Evolutionary conservation across 2,113 vertebrate genomes (phyloP).

Genomic region (Limanda limanda): DNA sequence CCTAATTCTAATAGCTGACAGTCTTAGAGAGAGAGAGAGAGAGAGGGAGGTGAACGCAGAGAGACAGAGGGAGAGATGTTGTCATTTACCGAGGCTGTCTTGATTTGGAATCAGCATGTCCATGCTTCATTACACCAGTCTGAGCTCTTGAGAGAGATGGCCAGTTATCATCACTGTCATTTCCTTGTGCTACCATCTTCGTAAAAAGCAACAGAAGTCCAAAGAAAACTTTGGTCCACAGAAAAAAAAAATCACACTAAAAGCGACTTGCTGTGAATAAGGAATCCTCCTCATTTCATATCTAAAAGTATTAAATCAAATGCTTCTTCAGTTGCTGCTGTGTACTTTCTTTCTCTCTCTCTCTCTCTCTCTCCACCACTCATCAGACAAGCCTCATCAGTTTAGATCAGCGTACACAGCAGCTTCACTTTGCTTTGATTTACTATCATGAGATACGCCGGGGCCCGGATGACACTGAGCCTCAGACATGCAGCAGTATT

Average conservation of each 20-base stretch:
- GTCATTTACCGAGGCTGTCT: conserved; percentile 33
- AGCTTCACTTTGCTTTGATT: background rate
- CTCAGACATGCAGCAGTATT: background rate
- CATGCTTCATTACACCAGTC: conserved; percentile 39
- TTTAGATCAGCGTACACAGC: background rate
- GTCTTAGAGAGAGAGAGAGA: background rate
- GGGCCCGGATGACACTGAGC: background rate
- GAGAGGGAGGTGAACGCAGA: background rate
- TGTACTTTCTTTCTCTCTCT: background rate
- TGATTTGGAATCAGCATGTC: conserved; percentile 50
- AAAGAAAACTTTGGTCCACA: background rate
- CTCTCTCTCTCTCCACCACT: background rate
- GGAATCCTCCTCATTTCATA: background rate
- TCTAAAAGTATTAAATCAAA: background rate
- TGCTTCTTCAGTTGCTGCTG: background rate
- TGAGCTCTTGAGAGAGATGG: background rate
- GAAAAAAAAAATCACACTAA: background rate
- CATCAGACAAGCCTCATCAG: background rate
- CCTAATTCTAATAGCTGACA: conserved; percentile 30
- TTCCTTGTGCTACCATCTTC: background rate
- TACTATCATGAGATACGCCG: background rate
- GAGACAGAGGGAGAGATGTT: background rate
- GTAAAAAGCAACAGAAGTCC: background rate
- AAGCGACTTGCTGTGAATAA: background rate
- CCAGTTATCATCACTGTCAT: background rate